Base-by-base conservation (phyloP, 2,888 invertebrate genomes). In the Charanyca ferruginea region DNA sequence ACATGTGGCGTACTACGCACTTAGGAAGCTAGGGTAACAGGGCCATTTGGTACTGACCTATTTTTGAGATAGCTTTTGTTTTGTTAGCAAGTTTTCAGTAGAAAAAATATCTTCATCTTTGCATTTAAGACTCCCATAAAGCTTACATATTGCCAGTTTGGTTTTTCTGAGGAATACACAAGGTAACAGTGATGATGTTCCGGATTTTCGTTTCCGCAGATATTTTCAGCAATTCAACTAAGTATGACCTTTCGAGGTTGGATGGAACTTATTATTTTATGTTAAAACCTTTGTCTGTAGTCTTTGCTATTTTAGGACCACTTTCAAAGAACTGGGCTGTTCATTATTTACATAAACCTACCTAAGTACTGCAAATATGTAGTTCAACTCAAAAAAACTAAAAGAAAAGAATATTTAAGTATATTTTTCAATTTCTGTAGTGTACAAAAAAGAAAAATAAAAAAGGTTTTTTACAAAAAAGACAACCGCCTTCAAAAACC, bases 1-100 rank as follows among this genome's bases (percentile, higher is more conserved):
- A 69, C 62, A 73, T 69, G 32, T 72, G 76, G 49, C 20, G 59
- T 45, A 52, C 44, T 75, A 75, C 59, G 52, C 52, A 52, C 28
- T 72, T 61, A 38, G 60, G 47, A 55, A 38, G 23, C 47, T 42
- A 16, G n/a, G 41, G 38, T 51, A 54, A 54, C 54, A 13, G 23
- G 42, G 58, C 25, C 22, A 58, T 58, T 66, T 22, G 28, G 20
- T 38, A 49, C 42, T 75, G 38, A 72, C 69, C 72, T 52, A 61
- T 42, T 71, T 76, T 38, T 47, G 16, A 7, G 9, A 44, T 22
- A 1, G 41, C 16, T 58, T 59, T 59, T 68, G 44, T 70, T 44
- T 54, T 58, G 20, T 18, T 32, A 8, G 42, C 35, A 49, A 7
- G n/a, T 53, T 45, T 32, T 70, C 35, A 2, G 54, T 22, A 22